Evolutionary conservation across 2,113 vertebrate species (phyloP), one percentile per base, ranked within the genome.

Genomic region (Daubentonia madagascariensis): DNA sequence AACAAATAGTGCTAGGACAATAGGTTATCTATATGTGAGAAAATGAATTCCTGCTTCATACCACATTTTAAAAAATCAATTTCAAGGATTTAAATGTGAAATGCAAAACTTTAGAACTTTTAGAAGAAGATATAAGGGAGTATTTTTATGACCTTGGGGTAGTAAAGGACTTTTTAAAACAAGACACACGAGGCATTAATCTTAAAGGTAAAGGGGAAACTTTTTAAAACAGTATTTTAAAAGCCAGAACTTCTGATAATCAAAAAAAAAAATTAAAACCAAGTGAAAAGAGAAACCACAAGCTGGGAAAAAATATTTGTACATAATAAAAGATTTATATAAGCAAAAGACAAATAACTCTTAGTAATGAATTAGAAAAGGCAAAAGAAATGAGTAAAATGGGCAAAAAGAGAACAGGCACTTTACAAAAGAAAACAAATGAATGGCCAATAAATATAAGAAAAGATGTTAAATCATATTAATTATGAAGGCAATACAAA

Each of bases 71-170:
- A 22, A 32, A 94, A 89, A 79, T 92, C 17, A 50, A 40, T 85
- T 88, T 70, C 52, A 89, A 94, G 40, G 63, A 89, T 59, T 94
- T 85, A 92, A 79, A 68, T 89, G 57, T 35, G 22, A 97, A 95
- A 57, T 23, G 37, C 8, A 83, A 87, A 87, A 76, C 14, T 86
- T 89, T 30, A 63, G 76, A 63, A 72, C 67, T 17, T 67, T 45
- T 30, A 78, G 63, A 89, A 91, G 61, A 83, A 87, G 52, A 76
- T 30, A 30, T 30, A 75, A 80, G 43, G 63, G 5, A 76, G 28
- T 79, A 79, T 48, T 67, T 88, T 91, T 89, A 72, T 57, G 54
- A 57, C 28, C 17, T 25, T 79, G 3, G 2, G 37, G 37, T 91
- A 88, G 43, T 54, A 57, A 94, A 87, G 35, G 22, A 79, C 45